Conservation (phyloP, 1,140 invertebrate genomes). For the Trachelipus rathkii region DNA sequence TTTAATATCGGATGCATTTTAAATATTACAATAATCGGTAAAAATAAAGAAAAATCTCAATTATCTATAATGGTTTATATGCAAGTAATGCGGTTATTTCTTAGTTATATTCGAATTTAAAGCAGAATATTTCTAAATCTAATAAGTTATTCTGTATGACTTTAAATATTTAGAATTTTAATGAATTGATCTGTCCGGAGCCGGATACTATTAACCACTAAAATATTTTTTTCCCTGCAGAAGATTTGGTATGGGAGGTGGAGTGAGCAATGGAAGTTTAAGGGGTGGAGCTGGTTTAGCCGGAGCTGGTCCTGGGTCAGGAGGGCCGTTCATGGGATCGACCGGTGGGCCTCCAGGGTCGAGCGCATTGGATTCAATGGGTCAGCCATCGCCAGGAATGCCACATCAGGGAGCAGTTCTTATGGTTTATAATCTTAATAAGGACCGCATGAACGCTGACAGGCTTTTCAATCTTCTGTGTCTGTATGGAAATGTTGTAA, state of each 20-base stretch:
- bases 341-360: conserved; percentile 51
- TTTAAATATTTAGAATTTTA: too few species aligned
- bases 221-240: not conserved
- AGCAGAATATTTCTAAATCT: too few species aligned
- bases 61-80: too few species aligned
- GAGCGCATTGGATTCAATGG: conserved; percentile 38
- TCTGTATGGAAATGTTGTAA: conserved; percentile 94
- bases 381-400: conserved; percentile 47
- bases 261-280: conserved; percentile 35
- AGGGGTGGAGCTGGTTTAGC: conserved; percentile 46
- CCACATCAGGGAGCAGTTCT: conserved; percentile 80
- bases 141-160: too few species aligned
- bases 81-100: too few species aligned
- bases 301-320: conserved; percentile 47
- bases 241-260: conserved; percentile 34
- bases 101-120: too few species aligned
- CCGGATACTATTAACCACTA: too few species aligned
- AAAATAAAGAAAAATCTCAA: too few species aligned
- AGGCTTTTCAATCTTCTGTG: conserved; percentile 98
- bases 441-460: conserved; percentile 89
- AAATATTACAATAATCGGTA: too few species aligned
- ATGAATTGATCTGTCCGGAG: too few species aligned
- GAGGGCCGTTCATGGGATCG: conserved; percentile 45
- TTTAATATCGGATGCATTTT: too few species aligned
- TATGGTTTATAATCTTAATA: conserved; percentile 96